Evolutionary conservation across 1,140 invertebrate genomes (phyloP).

Genomic region (Eurosta solidaginis): DNA sequence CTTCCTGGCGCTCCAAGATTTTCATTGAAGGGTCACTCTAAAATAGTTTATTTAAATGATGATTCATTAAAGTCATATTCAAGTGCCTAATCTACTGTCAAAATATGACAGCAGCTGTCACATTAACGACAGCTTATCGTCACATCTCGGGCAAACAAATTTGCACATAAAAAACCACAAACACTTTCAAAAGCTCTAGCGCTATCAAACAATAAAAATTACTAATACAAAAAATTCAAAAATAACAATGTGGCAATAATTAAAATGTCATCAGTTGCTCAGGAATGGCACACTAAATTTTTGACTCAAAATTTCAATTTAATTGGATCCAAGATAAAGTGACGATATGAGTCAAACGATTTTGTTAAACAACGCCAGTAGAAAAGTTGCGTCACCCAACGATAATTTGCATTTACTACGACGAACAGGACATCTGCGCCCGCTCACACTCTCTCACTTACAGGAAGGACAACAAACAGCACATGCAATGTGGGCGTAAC

Average conservation of each 20-base stretch:
- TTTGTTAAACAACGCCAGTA: not conserved
- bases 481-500: constrained; percentile 1
- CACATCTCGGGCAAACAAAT: not conserved
- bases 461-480: too few species aligned
- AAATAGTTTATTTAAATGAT: not conserved
- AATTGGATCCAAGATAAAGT: constrained; percentile 2
- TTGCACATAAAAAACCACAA: not conserved
- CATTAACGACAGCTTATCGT: not conserved
- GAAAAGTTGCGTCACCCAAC: not conserved
- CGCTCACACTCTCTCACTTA: not conserved
- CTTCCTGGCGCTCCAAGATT: too few species aligned
- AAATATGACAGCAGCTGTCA: constrained; percentile 21
- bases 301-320: constrained; percentile 6
- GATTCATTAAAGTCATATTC: not conserved
- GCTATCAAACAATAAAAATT: too few species aligned
- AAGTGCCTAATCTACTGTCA: not conserved
- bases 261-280: not conserved
- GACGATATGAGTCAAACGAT: not conserved
- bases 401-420: not conserved
- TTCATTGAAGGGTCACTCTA: too few species aligned
- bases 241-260: not conserved
- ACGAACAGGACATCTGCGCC: not conserved
- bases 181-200: too few species aligned
- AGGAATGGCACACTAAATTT: not conserved
- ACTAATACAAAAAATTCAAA: too few species aligned